These are phyloP conservation scores for Xerus inauris DNA, from an alignment of 2,113 vertebrate species.

Conservation along the genomic window DNA sequence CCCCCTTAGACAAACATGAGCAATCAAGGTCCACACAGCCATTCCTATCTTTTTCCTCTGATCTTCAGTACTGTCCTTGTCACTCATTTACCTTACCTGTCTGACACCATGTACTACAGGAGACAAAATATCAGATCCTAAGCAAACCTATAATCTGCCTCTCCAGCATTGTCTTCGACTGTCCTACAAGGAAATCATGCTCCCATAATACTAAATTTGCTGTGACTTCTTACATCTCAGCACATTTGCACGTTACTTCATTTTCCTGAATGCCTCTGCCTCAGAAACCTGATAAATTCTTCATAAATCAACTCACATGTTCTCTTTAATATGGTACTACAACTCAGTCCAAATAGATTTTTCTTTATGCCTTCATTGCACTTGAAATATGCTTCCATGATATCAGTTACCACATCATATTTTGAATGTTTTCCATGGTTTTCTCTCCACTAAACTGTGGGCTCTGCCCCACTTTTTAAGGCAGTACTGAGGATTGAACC, in stretches of 20 bases:
- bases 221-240: neutral
- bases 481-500: neutral
- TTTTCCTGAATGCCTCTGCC: neutral
- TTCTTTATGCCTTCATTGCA: conserved; percentile 21
- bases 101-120: neutral
- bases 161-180: neutral
- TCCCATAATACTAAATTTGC: conserved; percentile 37
- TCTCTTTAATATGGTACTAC: neutral
- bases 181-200: neutral
- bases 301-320: conserved; percentile 31
- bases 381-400: neutral
- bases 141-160: conserved; percentile 1
- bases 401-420: conserved; percentile 19
- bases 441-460: neutral
- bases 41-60: neutral
- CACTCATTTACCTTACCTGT: conserved; percentile 28
- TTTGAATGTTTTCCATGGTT: neutral
- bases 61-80: conserved; percentile 29
- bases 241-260: conserved; percentile 27
- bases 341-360: conserved; percentile 40
- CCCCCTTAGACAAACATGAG: neutral
- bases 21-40: conserved; percentile 29
- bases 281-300: conserved; percentile 44
- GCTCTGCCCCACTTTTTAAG: neutral
- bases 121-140: conserved; percentile 40